Conservation (phyloP, 2,888 invertebrate species). For the Spisula subtruncata region DNA sequence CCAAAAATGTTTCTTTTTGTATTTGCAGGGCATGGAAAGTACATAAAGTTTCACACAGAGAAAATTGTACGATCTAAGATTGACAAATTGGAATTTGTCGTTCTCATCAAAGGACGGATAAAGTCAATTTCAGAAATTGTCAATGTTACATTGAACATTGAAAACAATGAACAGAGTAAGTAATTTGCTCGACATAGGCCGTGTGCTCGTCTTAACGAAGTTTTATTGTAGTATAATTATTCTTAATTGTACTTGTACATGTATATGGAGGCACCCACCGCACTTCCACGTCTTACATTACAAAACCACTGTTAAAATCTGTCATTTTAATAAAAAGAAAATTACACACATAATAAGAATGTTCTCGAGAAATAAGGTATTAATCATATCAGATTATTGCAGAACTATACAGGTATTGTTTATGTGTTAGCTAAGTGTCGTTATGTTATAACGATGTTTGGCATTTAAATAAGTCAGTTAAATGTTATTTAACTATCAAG, state of each 20-base stretch:
- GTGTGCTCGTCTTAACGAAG: too few species aligned
- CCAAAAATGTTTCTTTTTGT: not conserved
- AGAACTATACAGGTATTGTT: not conserved
- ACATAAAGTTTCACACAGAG: not conserved
- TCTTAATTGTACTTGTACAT: not conserved
- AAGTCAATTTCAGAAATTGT: not conserved
- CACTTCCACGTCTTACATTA: too few species aligned
- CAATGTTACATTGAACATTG: not conserved
- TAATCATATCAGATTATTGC: too few species aligned
- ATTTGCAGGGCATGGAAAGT: not conserved
- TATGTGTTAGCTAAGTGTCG: not conserved
- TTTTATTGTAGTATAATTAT: too few species aligned
- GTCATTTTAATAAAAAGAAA: too few species aligned
- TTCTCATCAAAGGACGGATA: not conserved
- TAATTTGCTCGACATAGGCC: not conserved
- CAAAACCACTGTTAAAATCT: too few species aligned
- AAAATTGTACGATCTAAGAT: not conserved
- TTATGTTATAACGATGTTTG: too few species aligned
- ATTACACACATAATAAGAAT: too few species aligned
- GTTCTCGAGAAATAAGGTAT: too few species aligned
- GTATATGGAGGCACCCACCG: not conserved
- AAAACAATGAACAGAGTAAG: not conserved
- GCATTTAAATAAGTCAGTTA: not conserved
- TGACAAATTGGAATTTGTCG: not conserved
- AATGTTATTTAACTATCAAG: not conserved